Evolutionary conservation across 2,888 invertebrate genomes (phyloP).

Genomic region (Plusia festucae): DNA sequence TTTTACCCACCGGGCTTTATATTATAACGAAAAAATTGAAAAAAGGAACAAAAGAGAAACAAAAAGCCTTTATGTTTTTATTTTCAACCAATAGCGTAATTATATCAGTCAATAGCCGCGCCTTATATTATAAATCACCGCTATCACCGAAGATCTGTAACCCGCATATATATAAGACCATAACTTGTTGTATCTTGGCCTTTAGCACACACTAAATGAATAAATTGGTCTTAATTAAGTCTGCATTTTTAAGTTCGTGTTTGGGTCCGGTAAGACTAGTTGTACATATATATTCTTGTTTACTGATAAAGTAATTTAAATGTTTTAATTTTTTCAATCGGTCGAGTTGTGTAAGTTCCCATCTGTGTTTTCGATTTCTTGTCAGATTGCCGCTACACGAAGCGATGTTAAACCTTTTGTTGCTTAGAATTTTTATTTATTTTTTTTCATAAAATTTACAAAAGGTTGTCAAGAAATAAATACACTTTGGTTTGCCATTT

Average conservation of each 20-base stretch:
- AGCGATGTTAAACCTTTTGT: too few relatives aligned
- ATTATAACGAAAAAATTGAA: neutral
- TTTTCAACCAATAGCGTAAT: conserved; percentile 35
- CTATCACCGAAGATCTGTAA: conserved; percentile 62
- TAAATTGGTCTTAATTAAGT: conserved; percentile 63
- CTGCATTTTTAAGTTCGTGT: conserved; percentile 29
- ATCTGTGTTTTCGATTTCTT: neutral
- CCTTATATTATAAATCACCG: conserved; percentile 45
- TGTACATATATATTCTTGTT: neutral
- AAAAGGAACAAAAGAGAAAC: conserved; percentile 11
- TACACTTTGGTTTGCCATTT: too few relatives aligned
- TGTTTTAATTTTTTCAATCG: neutral
- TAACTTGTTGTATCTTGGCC: conserved; percentile 69
- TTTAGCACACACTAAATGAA: conserved; percentile 61
- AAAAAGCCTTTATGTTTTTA: conserved; percentile 21
- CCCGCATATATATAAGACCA: conserved; percentile 64
- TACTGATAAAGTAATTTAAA: neutral
- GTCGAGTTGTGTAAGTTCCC: too few relatives aligned
- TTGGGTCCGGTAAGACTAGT: neutral
- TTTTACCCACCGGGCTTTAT: neutral
- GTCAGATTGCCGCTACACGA: neutral
- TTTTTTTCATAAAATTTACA: too few relatives aligned
- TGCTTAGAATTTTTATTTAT: too few relatives aligned
- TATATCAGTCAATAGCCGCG: conserved; percentile 41
- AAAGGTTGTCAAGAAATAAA: too few relatives aligned